Evolutionary conservation across 2,113 vertebrate species (phyloP), one percentile per base, ranked within the genome.

Genomic region (Anseranas semipalmata): DNA sequence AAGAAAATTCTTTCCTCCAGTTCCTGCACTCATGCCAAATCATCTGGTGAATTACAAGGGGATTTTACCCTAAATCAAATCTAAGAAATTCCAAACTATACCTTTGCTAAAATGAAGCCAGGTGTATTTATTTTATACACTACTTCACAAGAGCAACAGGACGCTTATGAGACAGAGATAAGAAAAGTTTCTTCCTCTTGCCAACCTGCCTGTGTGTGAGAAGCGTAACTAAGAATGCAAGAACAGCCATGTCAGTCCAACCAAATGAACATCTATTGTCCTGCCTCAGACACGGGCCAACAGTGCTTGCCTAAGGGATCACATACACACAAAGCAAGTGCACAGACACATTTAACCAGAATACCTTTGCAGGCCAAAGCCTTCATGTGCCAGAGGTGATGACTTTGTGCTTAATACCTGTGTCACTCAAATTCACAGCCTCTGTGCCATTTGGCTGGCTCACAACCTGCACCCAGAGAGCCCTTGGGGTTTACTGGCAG

Each of bases 41-140:
- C 22, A 37, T 32, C 27, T 25, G 6, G 24, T 35, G n/a, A 86
- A 76, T 1, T 60, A 45, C 10, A 9, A 22, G 15, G 35, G 45
- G 43, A 53, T 4, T 59, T 33, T 37, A 73, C 4, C 14, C 5
- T 37, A 53, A 65, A 33, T 13, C 48, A 73, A 59, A 27, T 33
- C 4, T 4, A 91, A 76, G 15, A 46, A 37, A 60, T 53, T 78
- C 14, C n/a, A 65, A 68, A 78, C 18, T 66, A 79, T 14, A 35
- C 30, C 15, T 75, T 71, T 77, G 35, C 27, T 87, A 72, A 94
- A 90, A 63, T 32, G 87, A 90, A 87, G 18, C 13, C 15, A 37
- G 1, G 3, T 30, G 20, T 58, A 66, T 3, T 35, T 79, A 82
- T 35, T 93, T 48, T 35, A 58, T 8, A 37, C 6, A 35, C 37